Evolutionary conservation across 2,888 invertebrate genomes (phyloP).

Genomic region (Noctua fimbriata): DNA sequence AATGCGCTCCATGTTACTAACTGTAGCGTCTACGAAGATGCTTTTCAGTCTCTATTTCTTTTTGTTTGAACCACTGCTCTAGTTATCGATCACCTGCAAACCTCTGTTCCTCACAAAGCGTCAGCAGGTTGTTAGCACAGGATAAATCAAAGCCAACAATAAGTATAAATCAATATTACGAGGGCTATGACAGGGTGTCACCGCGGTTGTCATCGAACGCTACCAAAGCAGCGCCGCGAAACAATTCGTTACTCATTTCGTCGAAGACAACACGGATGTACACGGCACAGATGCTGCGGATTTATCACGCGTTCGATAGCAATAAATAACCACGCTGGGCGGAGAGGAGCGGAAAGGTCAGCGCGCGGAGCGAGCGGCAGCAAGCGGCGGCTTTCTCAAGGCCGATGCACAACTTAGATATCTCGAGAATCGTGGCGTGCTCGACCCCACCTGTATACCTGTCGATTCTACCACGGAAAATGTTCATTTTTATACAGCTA

Average conservation of each 20-base stretch:
- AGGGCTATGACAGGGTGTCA: conserved; percentile 55
- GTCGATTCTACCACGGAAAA: conserved; percentile 69
- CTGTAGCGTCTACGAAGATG: conserved; percentile 15
- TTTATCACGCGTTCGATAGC: conserved; percentile 81
- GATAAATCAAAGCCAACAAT: conserved; percentile 51
- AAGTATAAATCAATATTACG: conserved; percentile 56
- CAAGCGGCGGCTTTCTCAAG: conserved; percentile 81
- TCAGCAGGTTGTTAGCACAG: conserved; percentile 21
- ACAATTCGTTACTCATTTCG: conserved; percentile 74
- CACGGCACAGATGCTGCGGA: conserved; percentile 78
- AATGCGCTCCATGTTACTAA: conserved; percentile 21
- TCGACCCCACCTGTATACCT: conserved; percentile 82
- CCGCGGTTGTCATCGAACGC: conserved; percentile 64
- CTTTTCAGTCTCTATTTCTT: conserved; percentile 19
- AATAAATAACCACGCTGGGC: conserved; percentile 82
- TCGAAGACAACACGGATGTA: conserved; percentile 83
- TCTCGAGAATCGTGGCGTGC: conserved; percentile 76
- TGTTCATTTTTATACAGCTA: conserved; percentile 57
- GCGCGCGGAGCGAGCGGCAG: conserved; percentile 74
- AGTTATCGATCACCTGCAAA: conserved; percentile 15
- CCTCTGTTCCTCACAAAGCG: conserved; percentile 27
- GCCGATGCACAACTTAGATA: conserved; percentile 85
- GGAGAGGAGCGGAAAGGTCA: conserved; percentile 82
- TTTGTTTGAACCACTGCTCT: conserved; percentile 7
- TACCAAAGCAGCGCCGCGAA: conserved; percentile 71